Evolutionary conservation across 2,888 invertebrate genomes (phyloP), one percentile per base, ranked within the genome.

Genomic region (Pyrochroa serraticornis): DNA sequence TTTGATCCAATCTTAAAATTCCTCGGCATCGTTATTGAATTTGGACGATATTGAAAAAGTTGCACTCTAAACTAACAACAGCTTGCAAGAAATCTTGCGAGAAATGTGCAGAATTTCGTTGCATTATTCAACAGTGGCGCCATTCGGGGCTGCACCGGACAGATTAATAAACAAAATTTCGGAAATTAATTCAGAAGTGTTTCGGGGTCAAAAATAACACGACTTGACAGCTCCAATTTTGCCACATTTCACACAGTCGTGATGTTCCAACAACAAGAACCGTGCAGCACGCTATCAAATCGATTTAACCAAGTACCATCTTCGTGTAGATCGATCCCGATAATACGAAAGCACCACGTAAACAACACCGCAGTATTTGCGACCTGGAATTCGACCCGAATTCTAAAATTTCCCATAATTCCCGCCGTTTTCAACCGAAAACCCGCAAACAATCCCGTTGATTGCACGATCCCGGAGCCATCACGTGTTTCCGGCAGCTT

Each of bases 201-300:
- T 41, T 7, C 14, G 22, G 5, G 31, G 31, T n/a, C 33, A 34
- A 49, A 49, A 32, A 12, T 3, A 39, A 8, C 12, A 8, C 32
- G 41, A 45, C 51, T 31, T 46, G 22, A 5, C 22, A 5, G 37
- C 43, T 47, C 55, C 50, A 58, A 61, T 68, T 65, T 64, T 54
- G 47, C 61, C 63, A 63, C 63, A 61, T 60, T 67, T 62, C 55
- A 64, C 42, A 48, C 46, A 60, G 64, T 65, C 68, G 68, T 65
- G 64, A 65, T 64, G 60, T 53, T 60, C 58, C 57, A 65, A 50
- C 59, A 48, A 44, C 52, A 42, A 52, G 56, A 63, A 58, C 60
- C 62, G 62, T 63, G 60, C 64, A 36, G 58, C 69, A 69, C 66
- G 69, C 69, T 39, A 67, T 37, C 9, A 47, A 60, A 69, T 69